phyloP scores from a whole-genome alignment of 2,113 vertebrate genomes.

The Condylura cristata region DNA sequence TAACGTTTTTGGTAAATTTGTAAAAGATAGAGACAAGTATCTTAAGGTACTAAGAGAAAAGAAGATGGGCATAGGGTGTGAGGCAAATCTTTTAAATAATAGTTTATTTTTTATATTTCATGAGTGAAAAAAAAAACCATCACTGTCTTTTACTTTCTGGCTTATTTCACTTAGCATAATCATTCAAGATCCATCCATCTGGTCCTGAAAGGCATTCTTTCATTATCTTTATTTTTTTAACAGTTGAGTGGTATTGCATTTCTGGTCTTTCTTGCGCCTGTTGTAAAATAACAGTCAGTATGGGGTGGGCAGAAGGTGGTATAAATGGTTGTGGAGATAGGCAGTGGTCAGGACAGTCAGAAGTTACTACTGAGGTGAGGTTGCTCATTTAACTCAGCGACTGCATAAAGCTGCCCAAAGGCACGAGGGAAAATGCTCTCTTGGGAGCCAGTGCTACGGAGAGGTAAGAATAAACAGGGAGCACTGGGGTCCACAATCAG shows the following conservation, averaged over 20 bases:
- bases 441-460: background rate
- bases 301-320: background rate
- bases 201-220: too few species aligned
- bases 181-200: background rate
- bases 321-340: background rate
- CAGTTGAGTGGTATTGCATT: too few species aligned
- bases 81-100: background rate
- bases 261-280: background rate
- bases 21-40: background rate
- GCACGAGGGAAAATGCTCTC: background rate
- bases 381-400: background rate
- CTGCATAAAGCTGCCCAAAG: background rate
- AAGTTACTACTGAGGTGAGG: background rate
- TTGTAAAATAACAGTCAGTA: background rate
- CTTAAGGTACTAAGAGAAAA: background rate
- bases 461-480: background rate
- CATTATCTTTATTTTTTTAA: too few species aligned
- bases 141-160: too few species aligned
- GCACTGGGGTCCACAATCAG: background rate
- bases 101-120: background rate
- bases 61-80: background rate
- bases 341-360: background rate
- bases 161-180: background rate
- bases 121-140: too few species aligned
- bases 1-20: slow-evolving; percentile 19